phyloP scores from a whole-genome alignment of 1,140 invertebrate genomes.

The Pogonus chalceus region DNA sequence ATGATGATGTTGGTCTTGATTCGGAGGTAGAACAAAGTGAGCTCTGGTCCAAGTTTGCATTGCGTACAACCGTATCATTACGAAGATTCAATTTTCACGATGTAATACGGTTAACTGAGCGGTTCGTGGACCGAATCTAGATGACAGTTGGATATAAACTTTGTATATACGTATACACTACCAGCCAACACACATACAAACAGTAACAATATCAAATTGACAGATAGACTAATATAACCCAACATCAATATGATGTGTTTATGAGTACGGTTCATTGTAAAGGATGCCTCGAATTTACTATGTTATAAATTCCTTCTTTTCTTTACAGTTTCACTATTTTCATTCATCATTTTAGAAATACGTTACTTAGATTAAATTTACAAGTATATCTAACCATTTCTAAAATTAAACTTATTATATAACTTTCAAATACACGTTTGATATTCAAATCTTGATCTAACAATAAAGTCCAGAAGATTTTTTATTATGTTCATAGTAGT shows the following conservation, averaged over 20 bases:
- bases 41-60: background rate
- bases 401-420: too few relatives aligned
- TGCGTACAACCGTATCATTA: slow-evolving; percentile 19
- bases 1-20: background rate
- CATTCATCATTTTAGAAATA: too few relatives aligned
- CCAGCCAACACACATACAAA: slow-evolving; percentile 17
- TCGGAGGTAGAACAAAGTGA: background rate
- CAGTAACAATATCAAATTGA: slow-evolving; percentile 21
- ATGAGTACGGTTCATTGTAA: background rate
- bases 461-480: too few relatives aligned
- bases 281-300: slow-evolving; percentile 6
- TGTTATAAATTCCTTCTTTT: slow-evolving; percentile 15
- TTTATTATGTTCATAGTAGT: too few relatives aligned
- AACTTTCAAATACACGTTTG: too few relatives aligned
- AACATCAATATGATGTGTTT: slow-evolving; percentile 5
- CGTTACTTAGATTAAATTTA: too few relatives aligned
- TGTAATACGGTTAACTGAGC: slow-evolving; percentile 31
- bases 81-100: slow-evolving; percentile 32
- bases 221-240: background rate
- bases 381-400: too few relatives aligned
- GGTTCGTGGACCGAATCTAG: slow-evolving; percentile 31
- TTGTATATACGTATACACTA: background rate
- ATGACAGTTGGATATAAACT: slow-evolving; percentile 18
- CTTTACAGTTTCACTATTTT: slow-evolving; percentile 19
- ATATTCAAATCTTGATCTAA: too few relatives aligned